Evolutionary conservation across 2,888 invertebrate genomes (phyloP).

Genomic region (Caenorhabditis japonica): DNA sequence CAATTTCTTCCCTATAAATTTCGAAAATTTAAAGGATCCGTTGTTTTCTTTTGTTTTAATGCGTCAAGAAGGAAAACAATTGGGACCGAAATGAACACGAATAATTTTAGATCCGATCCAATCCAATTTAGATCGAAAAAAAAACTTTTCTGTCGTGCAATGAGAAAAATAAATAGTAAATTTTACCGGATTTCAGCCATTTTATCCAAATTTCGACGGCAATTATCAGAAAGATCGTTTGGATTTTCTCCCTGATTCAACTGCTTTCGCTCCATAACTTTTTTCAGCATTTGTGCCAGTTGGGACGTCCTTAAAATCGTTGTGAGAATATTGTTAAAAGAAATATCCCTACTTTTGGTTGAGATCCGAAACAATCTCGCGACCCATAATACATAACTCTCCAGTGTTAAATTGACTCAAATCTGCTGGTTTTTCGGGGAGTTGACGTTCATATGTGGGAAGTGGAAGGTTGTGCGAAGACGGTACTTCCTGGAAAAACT

Average conservation of each 20-base stretch:
- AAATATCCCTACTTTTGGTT: constrained; percentile 41
- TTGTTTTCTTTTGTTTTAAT: no score
- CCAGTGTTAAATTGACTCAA: constrained; percentile 46
- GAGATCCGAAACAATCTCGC: constrained; percentile 60
- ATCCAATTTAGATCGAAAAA: no score
- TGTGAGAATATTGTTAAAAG: background rate
- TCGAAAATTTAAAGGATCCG: no score
- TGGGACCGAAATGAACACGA: no score
- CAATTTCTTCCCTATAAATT: constrained; percentile 44
- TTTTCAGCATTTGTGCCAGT: constrained; percentile 47
- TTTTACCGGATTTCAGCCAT: constrained; percentile 59
- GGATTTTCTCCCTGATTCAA: constrained; percentile 41
- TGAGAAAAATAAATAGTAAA: background rate
- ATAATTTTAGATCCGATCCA: no score
- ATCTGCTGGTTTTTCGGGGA: constrained; percentile 40
- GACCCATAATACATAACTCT: constrained; percentile 53
- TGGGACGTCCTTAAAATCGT: constrained; percentile 9
- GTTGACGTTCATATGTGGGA: background rate
- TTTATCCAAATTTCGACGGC: constrained; percentile 46
- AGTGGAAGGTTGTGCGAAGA: background rate
- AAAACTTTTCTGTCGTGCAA: no score
- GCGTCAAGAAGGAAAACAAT: no score
- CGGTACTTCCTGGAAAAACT: no score
- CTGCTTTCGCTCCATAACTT: constrained; percentile 50
- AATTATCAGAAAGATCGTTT: constrained; percentile 45